phyloP scores from a whole-genome alignment of 2,113 vertebrate genomes.

The Megaceryle maxima region DNA sequence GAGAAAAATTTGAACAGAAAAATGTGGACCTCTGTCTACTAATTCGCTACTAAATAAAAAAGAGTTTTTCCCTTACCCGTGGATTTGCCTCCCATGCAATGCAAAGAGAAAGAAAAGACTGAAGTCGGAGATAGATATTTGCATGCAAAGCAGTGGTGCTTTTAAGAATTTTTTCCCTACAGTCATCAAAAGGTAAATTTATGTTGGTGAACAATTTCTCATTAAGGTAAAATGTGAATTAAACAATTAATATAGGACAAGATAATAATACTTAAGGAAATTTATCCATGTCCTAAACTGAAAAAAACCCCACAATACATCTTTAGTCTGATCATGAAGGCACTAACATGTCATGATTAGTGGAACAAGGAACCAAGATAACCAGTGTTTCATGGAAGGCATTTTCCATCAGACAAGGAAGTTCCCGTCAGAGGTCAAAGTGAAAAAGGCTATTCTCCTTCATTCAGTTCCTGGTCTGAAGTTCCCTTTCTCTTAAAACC shows the following conservation, averaged over 20 bases:
- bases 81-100: not conserved
- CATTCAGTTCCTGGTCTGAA: not conserved
- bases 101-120: not conserved
- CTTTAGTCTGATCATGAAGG: not conserved
- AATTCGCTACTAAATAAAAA: not conserved
- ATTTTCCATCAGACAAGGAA: not conserved
- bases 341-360: not conserved
- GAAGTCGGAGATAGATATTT: not conserved
- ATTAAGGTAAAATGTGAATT: not conserved
- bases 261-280: not conserved
- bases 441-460: not conserved
- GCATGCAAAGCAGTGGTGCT: not conserved
- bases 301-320: accelerated
- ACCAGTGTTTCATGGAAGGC: not conserved
- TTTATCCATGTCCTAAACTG: not conserved
- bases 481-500: not conserved
- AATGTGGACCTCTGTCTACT: not conserved
- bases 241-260: not conserved
- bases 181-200: not conserved
- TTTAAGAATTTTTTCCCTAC: not conserved
- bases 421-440: not conserved
- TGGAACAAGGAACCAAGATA: not conserved
- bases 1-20: not conserved
- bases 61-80: not conserved
- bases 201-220: not conserved